Conservation (phyloP, 2,888 invertebrate species). For the Andrena dorsata region DNA sequence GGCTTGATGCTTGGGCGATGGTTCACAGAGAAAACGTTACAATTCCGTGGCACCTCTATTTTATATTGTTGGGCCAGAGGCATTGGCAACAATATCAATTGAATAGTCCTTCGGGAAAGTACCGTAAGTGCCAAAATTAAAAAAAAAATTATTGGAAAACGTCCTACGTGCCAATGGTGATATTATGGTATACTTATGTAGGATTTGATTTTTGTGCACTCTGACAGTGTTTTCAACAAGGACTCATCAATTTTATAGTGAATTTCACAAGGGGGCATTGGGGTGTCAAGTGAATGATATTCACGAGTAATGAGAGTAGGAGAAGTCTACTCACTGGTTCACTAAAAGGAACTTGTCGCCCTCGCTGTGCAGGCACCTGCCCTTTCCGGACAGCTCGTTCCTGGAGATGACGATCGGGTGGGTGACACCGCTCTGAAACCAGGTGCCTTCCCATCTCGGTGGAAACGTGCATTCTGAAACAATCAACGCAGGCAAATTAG, state of each 20-base stretch:
- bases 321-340: slow-evolving; percentile 91
- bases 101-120: too few species aligned
- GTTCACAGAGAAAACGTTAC: neutral
- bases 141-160: too few species aligned
- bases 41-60: neutral
- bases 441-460: slow-evolving; percentile 93
- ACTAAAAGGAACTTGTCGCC: slow-evolving; percentile 95
- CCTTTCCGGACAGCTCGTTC: slow-evolving; percentile 93
- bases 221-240: too few species aligned
- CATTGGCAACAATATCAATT: too few species aligned
- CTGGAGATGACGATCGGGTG: slow-evolving; percentile 94
- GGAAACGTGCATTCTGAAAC: slow-evolving; percentile 92
- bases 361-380: slow-evolving; percentile 93
- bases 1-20: neutral
- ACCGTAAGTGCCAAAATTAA: too few species aligned
- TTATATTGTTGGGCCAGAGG: neutral
- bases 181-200: too few species aligned
- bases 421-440: slow-evolving; percentile 96
- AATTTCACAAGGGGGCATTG: neutral
- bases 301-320: neutral
- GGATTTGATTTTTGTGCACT: too few species aligned
- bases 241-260: neutral
- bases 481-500: slow-evolving; percentile 36
- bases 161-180: too few species aligned
- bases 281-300: neutral